Percentiles rank a stretch among this genome's conserved stretches.
Evolutionary conservation across 2,797 vertebrate species (phyloP).

Genomic region (Hypotaenidia okinawae): DNA sequence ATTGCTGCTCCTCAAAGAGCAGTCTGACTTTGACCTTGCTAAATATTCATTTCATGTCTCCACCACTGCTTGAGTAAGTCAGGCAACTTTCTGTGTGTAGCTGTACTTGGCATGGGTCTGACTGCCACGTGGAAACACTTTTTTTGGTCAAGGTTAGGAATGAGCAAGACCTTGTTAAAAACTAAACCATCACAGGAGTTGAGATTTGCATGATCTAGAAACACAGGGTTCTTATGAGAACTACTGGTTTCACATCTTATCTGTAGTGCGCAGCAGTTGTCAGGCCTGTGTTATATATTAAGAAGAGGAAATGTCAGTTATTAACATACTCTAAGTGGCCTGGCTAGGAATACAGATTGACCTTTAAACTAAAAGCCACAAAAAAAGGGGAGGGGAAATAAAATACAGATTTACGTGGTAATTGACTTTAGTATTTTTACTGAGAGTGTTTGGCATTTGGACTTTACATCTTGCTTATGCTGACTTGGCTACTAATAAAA

Average conservation of each 20-base stretch:
- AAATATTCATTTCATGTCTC: constrained; percentile 52
- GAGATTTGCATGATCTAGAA: constrained; percentile 57
- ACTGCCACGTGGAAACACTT: constrained; percentile 56
- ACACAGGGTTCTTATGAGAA: constrained; percentile 36
- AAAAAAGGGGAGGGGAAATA: constrained; percentile 45
- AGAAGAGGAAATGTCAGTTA: constrained; percentile 72
- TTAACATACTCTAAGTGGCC: constrained; percentile 63
- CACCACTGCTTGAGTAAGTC: constrained; percentile 45
- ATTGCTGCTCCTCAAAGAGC: constrained; percentile 47
- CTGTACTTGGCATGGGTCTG: constrained; percentile 30
- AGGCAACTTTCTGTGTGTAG: constrained; percentile 31
- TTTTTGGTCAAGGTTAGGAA: constrained; percentile 67
- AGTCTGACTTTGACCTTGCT: constrained; percentile 59
- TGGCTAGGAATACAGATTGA: constrained; percentile 54
- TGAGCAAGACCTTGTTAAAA: constrained; percentile 60
- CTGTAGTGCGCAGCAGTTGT: constrained; percentile 45
- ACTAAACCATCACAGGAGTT: constrained; percentile 54
- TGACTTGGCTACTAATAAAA: constrained; percentile 1
- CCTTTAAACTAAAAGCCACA: constrained; percentile 47
- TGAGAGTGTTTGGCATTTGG: constrained; percentile 52
- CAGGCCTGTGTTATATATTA: constrained; percentile 47
- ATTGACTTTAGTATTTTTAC: constrained; percentile 58
- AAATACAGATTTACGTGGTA: constrained; percentile 64
- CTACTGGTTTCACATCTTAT: constrained; percentile 57
- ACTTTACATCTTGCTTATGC: constrained; percentile 27